phyloP scores from a whole-genome alignment of 2,797 vertebrate genomes.

The Glossophaga mutica region DNA sequence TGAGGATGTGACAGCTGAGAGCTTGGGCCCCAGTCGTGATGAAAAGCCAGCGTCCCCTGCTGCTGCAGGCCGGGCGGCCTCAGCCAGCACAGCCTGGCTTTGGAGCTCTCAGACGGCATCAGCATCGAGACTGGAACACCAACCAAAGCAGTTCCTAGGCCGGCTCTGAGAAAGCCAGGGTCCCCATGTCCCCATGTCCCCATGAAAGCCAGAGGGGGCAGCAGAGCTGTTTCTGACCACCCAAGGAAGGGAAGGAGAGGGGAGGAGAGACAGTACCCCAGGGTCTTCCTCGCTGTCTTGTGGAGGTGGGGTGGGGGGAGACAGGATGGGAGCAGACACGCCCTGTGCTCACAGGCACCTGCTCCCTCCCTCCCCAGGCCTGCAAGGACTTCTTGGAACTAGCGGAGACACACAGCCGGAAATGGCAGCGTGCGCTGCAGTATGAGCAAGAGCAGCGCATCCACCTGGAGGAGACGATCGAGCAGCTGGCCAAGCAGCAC shows the following conservation, averaged over 20 bases:
- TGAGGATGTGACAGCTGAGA: background rate
- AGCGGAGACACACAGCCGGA: slow-evolving; percentile 93
- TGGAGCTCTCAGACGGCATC: background rate
- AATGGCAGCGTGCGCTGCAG: slow-evolving; percentile 97
- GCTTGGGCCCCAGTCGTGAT: background rate
- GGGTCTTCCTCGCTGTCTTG: background rate
- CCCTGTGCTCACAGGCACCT: background rate
- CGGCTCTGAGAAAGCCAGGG: background rate
- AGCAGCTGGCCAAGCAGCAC: slow-evolving; percentile 98
- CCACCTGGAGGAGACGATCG: slow-evolving; percentile 97
- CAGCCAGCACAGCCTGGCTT: rapidly evolving
- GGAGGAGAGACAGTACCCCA: background rate
- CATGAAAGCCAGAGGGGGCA: background rate
- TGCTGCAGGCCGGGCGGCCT: background rate
- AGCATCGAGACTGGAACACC: background rate
- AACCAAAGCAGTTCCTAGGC: background rate
- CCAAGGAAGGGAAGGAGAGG: no score
- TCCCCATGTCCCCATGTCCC: no score
- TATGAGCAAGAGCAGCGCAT: slow-evolving; percentile 96
- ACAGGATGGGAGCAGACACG: no score
- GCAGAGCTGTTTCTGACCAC: background rate
- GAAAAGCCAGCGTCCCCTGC: background rate
- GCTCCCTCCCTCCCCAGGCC: slow-evolving; percentile 83
- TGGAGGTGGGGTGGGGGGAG: no score
- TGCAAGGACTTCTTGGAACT: slow-evolving; percentile 97